Base-by-base conservation (phyloP, 1,140 invertebrate genomes). In the Conus ventricosus region DNA sequence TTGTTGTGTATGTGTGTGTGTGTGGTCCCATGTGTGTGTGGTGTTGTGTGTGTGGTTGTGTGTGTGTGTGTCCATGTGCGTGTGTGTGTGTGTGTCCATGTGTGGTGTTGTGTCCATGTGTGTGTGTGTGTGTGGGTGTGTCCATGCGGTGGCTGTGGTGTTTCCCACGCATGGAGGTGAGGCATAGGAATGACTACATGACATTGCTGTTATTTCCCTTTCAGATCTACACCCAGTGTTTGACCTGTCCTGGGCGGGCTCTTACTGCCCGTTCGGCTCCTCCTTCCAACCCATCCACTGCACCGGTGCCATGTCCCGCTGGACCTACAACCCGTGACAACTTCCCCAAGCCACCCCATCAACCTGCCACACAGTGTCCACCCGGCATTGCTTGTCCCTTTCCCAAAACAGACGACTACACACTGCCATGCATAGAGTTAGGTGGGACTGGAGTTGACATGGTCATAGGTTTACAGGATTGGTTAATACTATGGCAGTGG, bases 331-430 rank as follows among this genome's bases (percentile, higher is more conserved):
- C 88, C 93, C 94, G n/a, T 1, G 87, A 91, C 53, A 63, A 85
- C 11, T 87, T 88, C n/a, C n/a, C 90, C 92, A 51, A 93, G 93
- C n/a, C 91, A 93, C 76, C 89, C 91, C 23, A 91, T 94, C 67
- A 95, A 94, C 91, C 91, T 95, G 94, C 89, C 88, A 91, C 23
- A 54, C n/a, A 88, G 76, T 95, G 94, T 91, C 90, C 91, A 20
- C 55, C 90, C 17, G 92, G 94, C 20, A 93, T 89, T 80, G 92
- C 92, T n/a, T 95, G 94, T 90, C 92, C 93, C 5, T 82, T 87
- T 15, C 90, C 91, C 17, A 93, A 93, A 93, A 60, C 92, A 94
- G 88, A 91, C 88, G 90, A 90, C 25, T 91, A 87, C 27, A 92
- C 90, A 67, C 67, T 92, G 25, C 89, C 92, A 2, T 94, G 94